Evolutionary conservation across 1,140 invertebrate species (phyloP).

Genomic region (Neocloeon triangulifer): DNA sequence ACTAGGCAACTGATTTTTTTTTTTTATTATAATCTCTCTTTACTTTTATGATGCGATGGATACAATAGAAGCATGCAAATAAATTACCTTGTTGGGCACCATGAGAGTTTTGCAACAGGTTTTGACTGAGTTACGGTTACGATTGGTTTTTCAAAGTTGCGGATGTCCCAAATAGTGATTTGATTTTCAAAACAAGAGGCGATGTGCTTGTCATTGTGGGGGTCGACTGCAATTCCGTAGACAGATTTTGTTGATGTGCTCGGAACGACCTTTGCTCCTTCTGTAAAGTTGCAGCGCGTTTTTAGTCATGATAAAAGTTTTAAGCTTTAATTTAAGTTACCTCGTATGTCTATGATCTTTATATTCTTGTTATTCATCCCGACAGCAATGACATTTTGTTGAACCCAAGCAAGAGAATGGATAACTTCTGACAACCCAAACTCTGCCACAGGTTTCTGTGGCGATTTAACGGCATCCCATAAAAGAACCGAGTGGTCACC

Average conservation of each 20-base stretch:
- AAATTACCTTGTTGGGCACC: slow-evolving; percentile 71
- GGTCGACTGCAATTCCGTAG: slow-evolving; percentile 55
- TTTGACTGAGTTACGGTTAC: slow-evolving; percentile 42
- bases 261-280: slow-evolving; percentile 14
- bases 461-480: slow-evolving; percentile 45
- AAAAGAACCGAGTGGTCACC: slow-evolving; percentile 57
- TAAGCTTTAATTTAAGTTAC: slow-evolving; percentile 20
- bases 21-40: too few relatives aligned
- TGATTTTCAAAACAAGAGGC: slow-evolving; percentile 63
- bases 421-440: slow-evolving; percentile 57
- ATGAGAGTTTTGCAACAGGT: slow-evolving; percentile 49
- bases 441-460: slow-evolving; percentile 26
- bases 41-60: too few relatives aligned
- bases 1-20: too few relatives aligned
- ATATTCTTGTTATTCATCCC: slow-evolving; percentile 78
- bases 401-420: slow-evolving; percentile 70
- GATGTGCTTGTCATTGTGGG: slow-evolving; percentile 48
- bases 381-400: slow-evolving; percentile 46
- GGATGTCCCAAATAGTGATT: slow-evolving; percentile 67
- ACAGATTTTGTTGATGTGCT: slow-evolving; percentile 62
- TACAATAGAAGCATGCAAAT: too few relatives aligned
- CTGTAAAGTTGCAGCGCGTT: background rate
- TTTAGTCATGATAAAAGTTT: background rate
- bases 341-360: slow-evolving; percentile 77
- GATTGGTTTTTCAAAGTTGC: slow-evolving; percentile 69